Conservation (phyloP, 2,797 vertebrate genomes). For the Eidolon dupreanum region DNA sequence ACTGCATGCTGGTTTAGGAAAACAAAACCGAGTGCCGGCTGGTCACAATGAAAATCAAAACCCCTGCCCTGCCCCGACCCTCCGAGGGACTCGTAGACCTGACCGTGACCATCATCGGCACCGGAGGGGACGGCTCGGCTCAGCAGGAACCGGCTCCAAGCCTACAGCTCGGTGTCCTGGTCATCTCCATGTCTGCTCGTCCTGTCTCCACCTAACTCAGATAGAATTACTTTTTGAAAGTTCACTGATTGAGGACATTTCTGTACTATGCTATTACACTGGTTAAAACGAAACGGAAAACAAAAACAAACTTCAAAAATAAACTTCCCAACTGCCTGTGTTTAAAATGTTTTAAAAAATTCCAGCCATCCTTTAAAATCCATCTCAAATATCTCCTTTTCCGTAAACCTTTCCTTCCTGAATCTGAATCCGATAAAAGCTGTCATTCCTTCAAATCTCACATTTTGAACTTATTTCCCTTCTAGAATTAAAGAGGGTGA, state of each 20-base stretch:
- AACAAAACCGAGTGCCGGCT: not conserved
- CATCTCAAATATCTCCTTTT: slow-evolving; percentile 1
- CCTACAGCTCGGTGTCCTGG: not conserved
- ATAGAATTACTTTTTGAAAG: not conserved
- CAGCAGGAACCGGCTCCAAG: not conserved
- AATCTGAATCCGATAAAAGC: slow-evolving; percentile 21
- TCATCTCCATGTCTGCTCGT: not conserved
- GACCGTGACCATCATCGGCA: no score
- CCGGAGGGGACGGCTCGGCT: no score
- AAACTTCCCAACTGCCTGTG: not conserved
- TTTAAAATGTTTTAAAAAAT: not conserved
- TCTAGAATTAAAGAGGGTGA: not conserved
- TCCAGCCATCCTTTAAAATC: not conserved
- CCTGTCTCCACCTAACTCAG: not conserved
- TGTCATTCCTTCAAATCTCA: slow-evolving; percentile 1
- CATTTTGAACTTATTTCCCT: not conserved
- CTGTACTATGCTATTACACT: not conserved
- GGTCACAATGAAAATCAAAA: not conserved
- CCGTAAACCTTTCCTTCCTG: not conserved
- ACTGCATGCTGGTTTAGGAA: not conserved
- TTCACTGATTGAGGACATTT: not conserved
- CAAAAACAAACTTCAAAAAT: not conserved
- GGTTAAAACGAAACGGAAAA: not conserved
- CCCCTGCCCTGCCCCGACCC: not conserved
- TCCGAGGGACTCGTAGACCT: not conserved